Evolutionary conservation across 2,113 vertebrate genomes (phyloP).

Genomic region (Camelus bactrianus): DNA sequence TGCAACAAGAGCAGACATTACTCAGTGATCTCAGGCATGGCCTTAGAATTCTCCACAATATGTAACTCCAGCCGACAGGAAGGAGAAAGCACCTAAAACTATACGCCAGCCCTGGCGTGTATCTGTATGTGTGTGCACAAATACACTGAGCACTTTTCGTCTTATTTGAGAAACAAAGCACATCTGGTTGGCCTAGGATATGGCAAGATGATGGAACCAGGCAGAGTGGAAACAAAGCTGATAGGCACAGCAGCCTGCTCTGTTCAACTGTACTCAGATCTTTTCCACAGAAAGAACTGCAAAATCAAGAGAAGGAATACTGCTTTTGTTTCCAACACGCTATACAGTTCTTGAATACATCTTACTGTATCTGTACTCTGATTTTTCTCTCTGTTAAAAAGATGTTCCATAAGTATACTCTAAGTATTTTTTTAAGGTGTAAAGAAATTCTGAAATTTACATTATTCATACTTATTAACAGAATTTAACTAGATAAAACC

Average conservation of each 20-base stretch:
- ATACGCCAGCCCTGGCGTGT: neutral
- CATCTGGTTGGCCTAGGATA: neutral
- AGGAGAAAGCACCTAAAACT: neutral
- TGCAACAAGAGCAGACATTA: neutral
- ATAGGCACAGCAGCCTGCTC: neutral
- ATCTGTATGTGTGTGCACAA: neutral
- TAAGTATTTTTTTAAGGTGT: neutral
- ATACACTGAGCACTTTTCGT: neutral
- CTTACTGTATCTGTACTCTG: neutral
- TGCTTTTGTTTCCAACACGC: neutral
- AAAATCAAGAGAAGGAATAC: neutral
- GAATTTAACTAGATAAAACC: neutral
- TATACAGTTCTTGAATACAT: neutral
- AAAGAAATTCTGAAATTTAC: slow-evolving; percentile 23
- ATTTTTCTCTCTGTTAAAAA: slow-evolving; percentile 48
- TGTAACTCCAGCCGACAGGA: neutral
- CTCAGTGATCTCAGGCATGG: neutral
- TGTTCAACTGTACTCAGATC: neutral
- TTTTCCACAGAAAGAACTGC: neutral
- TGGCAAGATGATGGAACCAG: neutral
- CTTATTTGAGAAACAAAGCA: slow-evolving; percentile 6
- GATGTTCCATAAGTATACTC: neutral
- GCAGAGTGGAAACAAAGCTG: neutral
- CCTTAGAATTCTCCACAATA: neutral
- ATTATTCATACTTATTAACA: neutral